Conservation (phyloP, 2,888 invertebrate genomes). For the Leucozona laternaria region DNA sequence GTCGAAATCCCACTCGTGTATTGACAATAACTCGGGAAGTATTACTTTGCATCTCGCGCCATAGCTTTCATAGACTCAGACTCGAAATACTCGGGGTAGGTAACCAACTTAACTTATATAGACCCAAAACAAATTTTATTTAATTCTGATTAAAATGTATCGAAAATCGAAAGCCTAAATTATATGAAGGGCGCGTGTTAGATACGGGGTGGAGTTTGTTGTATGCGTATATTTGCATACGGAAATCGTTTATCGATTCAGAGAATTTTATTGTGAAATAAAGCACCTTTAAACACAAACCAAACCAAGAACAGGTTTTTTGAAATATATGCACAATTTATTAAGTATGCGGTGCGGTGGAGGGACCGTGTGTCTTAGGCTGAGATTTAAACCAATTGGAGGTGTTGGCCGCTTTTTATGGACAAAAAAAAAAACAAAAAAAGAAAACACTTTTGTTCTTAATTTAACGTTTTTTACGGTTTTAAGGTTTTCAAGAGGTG, state of each 20-base stretch:
- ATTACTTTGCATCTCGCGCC: slow-evolving; percentile 29
- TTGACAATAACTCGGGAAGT: slow-evolving; percentile 43
- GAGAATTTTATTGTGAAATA: neutral
- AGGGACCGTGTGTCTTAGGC: neutral
- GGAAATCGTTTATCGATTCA: slow-evolving; percentile 60
- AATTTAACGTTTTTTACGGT: no score
- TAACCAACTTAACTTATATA: neutral
- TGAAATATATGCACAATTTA: neutral
- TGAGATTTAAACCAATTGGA: neutral
- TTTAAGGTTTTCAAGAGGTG: neutral
- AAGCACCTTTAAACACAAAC: slow-evolving; percentile 1
- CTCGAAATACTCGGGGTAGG: neutral
- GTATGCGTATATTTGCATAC: slow-evolving; percentile 52
- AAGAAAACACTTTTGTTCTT: no score
- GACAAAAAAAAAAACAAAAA: neutral
- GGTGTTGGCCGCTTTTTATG: neutral
- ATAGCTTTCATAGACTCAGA: neutral
- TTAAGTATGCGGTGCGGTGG: neutral
- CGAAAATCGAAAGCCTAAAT: slow-evolving; percentile 36
- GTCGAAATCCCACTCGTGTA: slow-evolving; percentile 5
- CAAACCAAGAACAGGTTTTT: slow-evolving; percentile 9
- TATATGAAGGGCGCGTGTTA: slow-evolving; percentile 4
- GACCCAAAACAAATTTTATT: slow-evolving; percentile 42
- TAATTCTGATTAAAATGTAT: slow-evolving; percentile 60
- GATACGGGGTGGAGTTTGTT: neutral